Evolutionary conservation across 2,888 invertebrate genomes (phyloP), one percentile per base, ranked within the genome.

Genomic region (Eristalis pertinax): DNA sequence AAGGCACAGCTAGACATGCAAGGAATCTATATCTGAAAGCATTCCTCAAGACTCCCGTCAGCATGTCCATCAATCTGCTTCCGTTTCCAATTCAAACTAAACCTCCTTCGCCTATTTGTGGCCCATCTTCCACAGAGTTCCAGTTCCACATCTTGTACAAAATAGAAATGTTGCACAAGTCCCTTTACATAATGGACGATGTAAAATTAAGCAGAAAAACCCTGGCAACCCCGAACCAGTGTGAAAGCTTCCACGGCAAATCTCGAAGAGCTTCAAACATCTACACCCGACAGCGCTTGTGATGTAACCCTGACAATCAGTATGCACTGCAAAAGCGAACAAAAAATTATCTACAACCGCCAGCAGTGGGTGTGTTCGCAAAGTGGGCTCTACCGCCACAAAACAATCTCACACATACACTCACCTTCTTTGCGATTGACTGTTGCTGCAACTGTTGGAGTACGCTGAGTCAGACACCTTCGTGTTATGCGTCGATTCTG

Each of bases 361-460:
- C 50, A 19, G 7, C n/a, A 15, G 50, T 50, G 50, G 50, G 50
- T 50, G 50, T 50, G 50, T 7, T 50, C 7, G n/a, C n/a, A n/a
- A 4, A 43, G 15, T n/a, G n/a, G 4, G 26, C 26, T 26, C 26
- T 26, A 26, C 7, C 50, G 5, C 19, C 7, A 50, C 4, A 32
- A 19, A 4, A 50, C 5, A 50, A 50, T 5, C 60, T 26, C 26
- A 15, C 60, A 4, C 24, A 60, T 24, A 26, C 60, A 60, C 91
- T 91, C 91, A 97, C 97, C 97, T 97, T 91, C 96, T 94, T 91
- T 96, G 96, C 0, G 97, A 97, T 91, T 97, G 96, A 90, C 96
- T 97, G 92, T 97, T 97, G 90, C 96, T 96, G 93, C 96, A 96
- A 90, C 96, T 97, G 91, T 96, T 96, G 0, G 97, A 96, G 91